Conservation (phyloP, 2,888 invertebrate species). For the Geotrupes spiniger region DNA sequence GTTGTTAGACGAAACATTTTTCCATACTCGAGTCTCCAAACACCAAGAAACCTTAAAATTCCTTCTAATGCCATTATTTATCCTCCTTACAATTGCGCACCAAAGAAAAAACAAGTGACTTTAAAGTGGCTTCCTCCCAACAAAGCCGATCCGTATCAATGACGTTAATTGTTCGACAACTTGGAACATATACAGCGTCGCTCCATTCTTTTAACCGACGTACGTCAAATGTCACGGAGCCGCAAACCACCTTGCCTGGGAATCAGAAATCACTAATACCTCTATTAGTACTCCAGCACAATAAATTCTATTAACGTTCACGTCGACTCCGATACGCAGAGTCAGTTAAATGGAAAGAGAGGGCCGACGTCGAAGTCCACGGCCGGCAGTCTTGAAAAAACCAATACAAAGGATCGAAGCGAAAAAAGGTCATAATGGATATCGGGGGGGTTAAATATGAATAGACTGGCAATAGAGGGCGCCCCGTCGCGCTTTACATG, state of each 20-base stretch:
- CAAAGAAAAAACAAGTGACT: slow-evolving; percentile 27
- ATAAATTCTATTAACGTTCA: slow-evolving; percentile 20
- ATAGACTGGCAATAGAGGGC: slow-evolving; percentile 43
- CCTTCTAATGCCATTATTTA: no score
- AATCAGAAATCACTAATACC: slow-evolving; percentile 36
- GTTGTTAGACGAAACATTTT: no score
- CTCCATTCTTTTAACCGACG: slow-evolving; percentile 26
- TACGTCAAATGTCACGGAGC: slow-evolving; percentile 36
- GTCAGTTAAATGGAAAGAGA: no score
- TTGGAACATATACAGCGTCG: slow-evolving; percentile 30
- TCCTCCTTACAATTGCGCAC: no score
- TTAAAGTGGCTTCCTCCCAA: slow-evolving; percentile 19
- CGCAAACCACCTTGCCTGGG: slow-evolving; percentile 45
- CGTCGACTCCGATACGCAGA: neutral
- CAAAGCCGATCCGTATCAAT: slow-evolving; percentile 20
- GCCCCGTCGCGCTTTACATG: slow-evolving; percentile 41
- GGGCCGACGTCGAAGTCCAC: slow-evolving; percentile 30
- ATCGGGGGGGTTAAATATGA: slow-evolving; percentile 42
- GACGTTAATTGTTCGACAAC: slow-evolving; percentile 37
- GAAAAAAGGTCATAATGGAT: slow-evolving; percentile 44
- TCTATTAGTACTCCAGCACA: neutral
- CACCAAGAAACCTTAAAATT: no score
- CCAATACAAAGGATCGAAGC: slow-evolving; percentile 33
- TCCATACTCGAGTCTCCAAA: no score
- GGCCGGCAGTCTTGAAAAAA: slow-evolving; percentile 22